Base-by-base conservation (phyloP, 2,113 vertebrate genomes). In the Charina bottae region DNA sequence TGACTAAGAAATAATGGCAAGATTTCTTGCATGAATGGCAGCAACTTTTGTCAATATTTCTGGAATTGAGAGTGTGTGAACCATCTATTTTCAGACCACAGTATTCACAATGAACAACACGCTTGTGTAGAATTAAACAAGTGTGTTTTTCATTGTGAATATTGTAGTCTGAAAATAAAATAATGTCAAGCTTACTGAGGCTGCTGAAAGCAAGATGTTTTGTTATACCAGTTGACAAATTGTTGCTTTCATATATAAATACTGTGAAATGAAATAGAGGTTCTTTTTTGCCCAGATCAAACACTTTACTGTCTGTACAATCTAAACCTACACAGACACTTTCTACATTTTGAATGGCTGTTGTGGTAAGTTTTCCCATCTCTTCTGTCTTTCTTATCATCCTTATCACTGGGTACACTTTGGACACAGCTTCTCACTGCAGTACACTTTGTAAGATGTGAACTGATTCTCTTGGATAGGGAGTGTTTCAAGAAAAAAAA, bases 251-350 rank as follows among this genome's bases (percentile, higher is more conserved):
- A 4, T 88, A 88, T 64, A 49, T 60, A 56, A 5, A 90, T 2
- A 55, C 83, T 94, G 89, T 72, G 86, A 92, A 94, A 92, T 95
- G 88, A 94, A 88, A 94, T 88, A 78, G 28, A 88, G 90, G 56
- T 91, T 93, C 54, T 93, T 87, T 94, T 96, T 94, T 96, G 93
- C 88, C 87, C 85, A 91, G 92, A 94, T 96, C 86, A 92, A 53
- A 89, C 1, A 83, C 90, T 93, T 95, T 92, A 94, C 94, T 92
- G 33, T 92, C 86, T 88, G 33, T 93, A 88, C 28, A 90, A 19
- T 90, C 12, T 91, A 90, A 96, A 91, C 60, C 54, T 93, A 59
- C 21, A 78, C 3, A 92, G 83, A 90, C 85, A 95, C 33, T 89
- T 90, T 58, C 88, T 95, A 6, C 64, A 42, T 94, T 94, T 96